A percentile compares a stretch with the other conserved stretches of the same genome.
These are phyloP conservation scores for Lonchura striata DNA, from an alignment of 2,113 vertebrate genomes.

Conservation along the genomic window DNA sequence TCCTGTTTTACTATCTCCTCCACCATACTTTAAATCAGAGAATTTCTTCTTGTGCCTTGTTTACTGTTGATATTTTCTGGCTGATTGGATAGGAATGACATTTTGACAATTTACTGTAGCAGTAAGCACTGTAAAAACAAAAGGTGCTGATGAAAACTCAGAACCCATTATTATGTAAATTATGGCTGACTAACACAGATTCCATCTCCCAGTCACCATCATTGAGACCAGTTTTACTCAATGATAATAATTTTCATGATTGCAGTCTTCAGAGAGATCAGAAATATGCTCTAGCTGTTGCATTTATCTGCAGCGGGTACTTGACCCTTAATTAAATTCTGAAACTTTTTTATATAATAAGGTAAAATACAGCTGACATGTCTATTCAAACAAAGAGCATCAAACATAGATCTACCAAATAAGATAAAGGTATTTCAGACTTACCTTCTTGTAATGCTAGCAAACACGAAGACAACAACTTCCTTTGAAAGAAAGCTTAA, in stretches of 20 bases:
- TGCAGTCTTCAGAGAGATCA: constrained; percentile 87
- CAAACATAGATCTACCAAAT: constrained; percentile 74
- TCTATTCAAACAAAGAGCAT: constrained; percentile 77
- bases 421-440: constrained; percentile 78
- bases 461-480: constrained; percentile 56
- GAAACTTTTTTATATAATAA: constrained; percentile 87
- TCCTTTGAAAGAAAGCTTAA: constrained; percentile 60
- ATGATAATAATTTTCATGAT: constrained; percentile 95
- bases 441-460: constrained; percentile 74
- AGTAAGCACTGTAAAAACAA: constrained; percentile 88
- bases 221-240: constrained; percentile 82
- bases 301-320: constrained; percentile 84
- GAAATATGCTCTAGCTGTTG: constrained; percentile 82
- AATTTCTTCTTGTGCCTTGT: constrained; percentile 81
- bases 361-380: constrained; percentile 87
- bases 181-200: constrained; percentile 84
- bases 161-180: constrained; percentile 98
- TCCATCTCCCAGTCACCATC: constrained; percentile 84
- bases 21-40: constrained; percentile 77
- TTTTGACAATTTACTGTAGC: constrained; percentile 92
- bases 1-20: constrained; percentile 46
- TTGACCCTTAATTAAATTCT: constrained; percentile 89
- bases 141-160: constrained; percentile 90
- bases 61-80: constrained; percentile 85
- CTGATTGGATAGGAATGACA: constrained; percentile 90